These are phyloP conservation scores for Pygmarrhopalites habei DNA, from an alignment of 1,140 invertebrate genomes.

Conservation along the genomic window DNA sequence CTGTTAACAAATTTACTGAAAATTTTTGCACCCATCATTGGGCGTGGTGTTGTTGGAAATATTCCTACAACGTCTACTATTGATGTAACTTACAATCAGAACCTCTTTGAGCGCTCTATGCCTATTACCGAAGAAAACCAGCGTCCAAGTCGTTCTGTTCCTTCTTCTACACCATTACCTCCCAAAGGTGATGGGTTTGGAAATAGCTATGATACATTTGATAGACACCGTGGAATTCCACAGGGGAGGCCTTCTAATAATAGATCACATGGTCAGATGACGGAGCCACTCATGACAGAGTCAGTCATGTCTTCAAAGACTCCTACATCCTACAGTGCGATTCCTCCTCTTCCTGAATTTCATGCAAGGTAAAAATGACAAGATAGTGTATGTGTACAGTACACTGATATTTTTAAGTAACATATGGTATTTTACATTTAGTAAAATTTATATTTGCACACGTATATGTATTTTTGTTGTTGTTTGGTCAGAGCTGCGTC, in stretches of 20 bases:
- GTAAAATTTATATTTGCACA: not conserved
- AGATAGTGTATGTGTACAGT: not conserved
- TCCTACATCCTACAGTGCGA: not conserved
- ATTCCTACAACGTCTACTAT: not conserved
- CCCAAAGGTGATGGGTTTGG: too few species aligned
- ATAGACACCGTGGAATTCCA: too few species aligned
- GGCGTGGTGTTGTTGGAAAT: not conserved
- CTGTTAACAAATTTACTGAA: not conserved
- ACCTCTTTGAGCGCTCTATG: too few species aligned
- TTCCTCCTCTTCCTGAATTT: not conserved
- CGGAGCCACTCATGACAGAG: not conserved
- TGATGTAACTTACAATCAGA: not conserved
- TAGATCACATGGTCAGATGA: too few species aligned
- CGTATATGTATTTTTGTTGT: not conserved
- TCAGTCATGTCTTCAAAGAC: not conserved
- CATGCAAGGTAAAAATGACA: not conserved
- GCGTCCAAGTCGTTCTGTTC: too few species aligned
- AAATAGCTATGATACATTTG: too few species aligned
- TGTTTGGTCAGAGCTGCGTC: not conserved
- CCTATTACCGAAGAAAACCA: too few species aligned
- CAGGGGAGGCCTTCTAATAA: too few species aligned
- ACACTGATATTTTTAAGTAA: not conserved
- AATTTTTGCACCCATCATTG: constrained; percentile 5
- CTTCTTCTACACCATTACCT: too few species aligned
- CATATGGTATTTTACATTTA: not conserved